Base-by-base conservation (phyloP, 2,797 vertebrate species). In the Sebastolobus altivelis region DNA sequence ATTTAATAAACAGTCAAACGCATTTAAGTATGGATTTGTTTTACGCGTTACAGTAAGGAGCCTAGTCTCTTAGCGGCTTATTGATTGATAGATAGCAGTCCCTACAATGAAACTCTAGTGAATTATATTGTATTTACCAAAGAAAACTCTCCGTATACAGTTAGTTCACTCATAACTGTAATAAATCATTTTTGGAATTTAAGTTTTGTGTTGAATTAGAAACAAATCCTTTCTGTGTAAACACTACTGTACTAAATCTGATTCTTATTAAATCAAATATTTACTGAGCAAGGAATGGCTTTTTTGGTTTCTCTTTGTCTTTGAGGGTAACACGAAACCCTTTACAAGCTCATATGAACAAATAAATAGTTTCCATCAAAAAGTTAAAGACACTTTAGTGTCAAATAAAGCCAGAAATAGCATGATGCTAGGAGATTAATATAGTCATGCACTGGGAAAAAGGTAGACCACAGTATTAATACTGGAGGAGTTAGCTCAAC, bases 221-320 rank as follows among this genome's bases (percentile, higher is more conserved):
- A 52, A 59, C 37, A 56, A 29, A 69, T 3, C 4, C 22, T 58
- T 37, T 29, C 13, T 33, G 6, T 25, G 29, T 7, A 22, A 3
- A 71, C 0, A 61, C 8, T 20, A 40, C 52, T 58, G 46, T 33
- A 65, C 13, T 58, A 27, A 65, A 58, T 55, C 22, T 27, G 13
- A 68, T 52, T 59, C 33, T 72, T 2, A 4, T 18, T 6, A 49
- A 75, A 81, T 35, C 27, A 33, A 37, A 33, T 38, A 18, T 11
- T 55, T 83, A 69, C 82, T 81, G 72, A 87, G 65, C 60, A 71
- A 79, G 76, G 20, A 76, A 61, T 25, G 40, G 37, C 5, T 38
- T 18, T 58, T 56, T 61, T 18, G 14, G 38, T 70, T 66, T 63
- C 4, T 61, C 11, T 56, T 58, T 31, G 37, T 61, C 37, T 12